Evolutionary conservation across 2,113 vertebrate genomes (phyloP).

Genomic region (Monopterus albus): DNA sequence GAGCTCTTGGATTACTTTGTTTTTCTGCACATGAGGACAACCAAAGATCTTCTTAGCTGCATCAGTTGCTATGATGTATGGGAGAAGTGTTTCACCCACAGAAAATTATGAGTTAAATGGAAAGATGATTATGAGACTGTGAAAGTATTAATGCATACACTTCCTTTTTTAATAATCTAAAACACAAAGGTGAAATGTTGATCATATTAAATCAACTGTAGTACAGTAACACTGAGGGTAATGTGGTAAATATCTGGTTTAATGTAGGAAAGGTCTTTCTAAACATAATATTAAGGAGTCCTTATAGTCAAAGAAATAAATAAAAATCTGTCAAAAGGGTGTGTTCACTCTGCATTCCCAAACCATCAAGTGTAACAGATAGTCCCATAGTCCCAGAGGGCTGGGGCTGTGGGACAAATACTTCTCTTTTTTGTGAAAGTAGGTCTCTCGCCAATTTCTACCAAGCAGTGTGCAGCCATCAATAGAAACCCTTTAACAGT

Average conservation of each 20-base stretch:
- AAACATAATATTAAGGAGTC: not conserved
- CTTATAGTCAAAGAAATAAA: not conserved
- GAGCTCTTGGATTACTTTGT: not conserved
- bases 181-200: too few species aligned
- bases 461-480: not conserved
- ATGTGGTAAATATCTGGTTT: not conserved
- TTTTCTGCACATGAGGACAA: not conserved
- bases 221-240: not conserved
- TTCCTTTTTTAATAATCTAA: too few species aligned
- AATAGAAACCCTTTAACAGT: slow-evolving; percentile 4
- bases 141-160: too few species aligned
- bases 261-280: not conserved
- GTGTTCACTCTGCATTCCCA: not conserved
- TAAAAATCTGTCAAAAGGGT: not conserved
- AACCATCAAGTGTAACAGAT: not conserved
- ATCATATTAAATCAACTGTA: too few species aligned
- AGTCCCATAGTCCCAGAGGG: too few species aligned
- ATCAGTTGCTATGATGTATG: not conserved
- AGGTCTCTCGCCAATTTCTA: not conserved
- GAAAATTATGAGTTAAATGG: too few species aligned
- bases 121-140: too few species aligned
- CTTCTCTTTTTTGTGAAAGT: not conserved
- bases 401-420: too few species aligned
- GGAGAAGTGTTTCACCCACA: too few species aligned
- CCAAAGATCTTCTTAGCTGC: not conserved